Evolutionary conservation across 2,888 invertebrate genomes (phyloP), one percentile per base, ranked within the genome.

Genomic region (Conops quadrifasciatus): DNA sequence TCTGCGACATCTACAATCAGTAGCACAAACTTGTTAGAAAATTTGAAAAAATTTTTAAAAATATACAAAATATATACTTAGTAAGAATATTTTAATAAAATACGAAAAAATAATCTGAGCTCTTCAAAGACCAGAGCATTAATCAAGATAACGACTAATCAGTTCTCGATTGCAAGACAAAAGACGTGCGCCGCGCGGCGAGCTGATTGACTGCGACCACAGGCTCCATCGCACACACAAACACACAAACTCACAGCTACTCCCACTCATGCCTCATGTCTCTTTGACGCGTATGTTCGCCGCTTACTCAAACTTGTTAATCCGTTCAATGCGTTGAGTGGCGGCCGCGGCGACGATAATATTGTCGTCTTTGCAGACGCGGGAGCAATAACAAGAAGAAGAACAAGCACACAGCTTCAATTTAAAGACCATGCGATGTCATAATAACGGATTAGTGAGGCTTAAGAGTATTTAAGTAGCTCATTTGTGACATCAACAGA

Each of bases 401-500:
- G 43, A 13, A 43, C 7, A 30, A 11, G 45, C 43, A 26, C 28
- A 47, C 64, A 19, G 28, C 24, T 16, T 15, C n/a, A 26, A 24
- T 47, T 47, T 45, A 26, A 66, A 66, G 60, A 68, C 68, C 30
- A 30, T 59, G 30, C 43, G 60, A 62, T 68, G 68, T 68, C 68
- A 68, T 68, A 68, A 68, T 51, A 68, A 49, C 51, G 68, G 68
- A 68, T 68, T 68, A 68, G 62, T 51, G 62, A 36, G 24, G 51
- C 62, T 68, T 68, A 67, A 67, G 49, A 19, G 16, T 47, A 59
- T 21, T 66, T 66, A 43, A 67, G 67, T 51, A 28, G 51, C 62
- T 68, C 51, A 60, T 60, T 68, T 68, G 62, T 28, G 51, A 30
- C 67, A 30, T 49, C 16, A 13, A 36, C 36, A 16, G 62, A 62